Base-by-base conservation (phyloP, 2,797 vertebrate species). In the Lagodon rhomboides region DNA sequence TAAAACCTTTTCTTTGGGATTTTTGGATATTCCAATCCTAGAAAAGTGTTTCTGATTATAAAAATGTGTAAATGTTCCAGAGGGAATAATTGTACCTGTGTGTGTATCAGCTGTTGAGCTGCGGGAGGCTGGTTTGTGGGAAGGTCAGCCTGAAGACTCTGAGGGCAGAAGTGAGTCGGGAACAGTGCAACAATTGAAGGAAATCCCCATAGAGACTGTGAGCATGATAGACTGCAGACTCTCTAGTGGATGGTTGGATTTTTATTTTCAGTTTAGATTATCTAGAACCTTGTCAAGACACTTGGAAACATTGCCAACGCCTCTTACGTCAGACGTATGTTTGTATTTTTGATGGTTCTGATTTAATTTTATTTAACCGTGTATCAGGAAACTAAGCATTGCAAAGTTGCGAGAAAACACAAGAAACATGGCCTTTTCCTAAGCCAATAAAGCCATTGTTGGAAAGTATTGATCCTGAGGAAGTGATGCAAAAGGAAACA, bases 401-500 rank as follows among this genome's bases (percentile, higher is more conserved):
- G 4, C 15, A 64, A 51, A 43, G 12, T 50, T 66, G 17, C 20
- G 20, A 61, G 43, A 77, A 12, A 55, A 60, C 17, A 62, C 23
- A 34, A 10, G 2, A 46, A 72, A 64, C 43, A 17, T 30, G 12
- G 12, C 3, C 4, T 10, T 20, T 12, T 25, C n/a, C 10, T 34
- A 65, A 77, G 85, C 60, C 63, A 84, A 76, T 67, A 71, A 58
- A 72, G 34, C 89, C 87, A 95, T 96, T 95, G 94, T 95, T 95
- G 86, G 90, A 86, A 91, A 79, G 87, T 89, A 93, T 93, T 95
- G 93, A 94, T 94, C 74, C 63, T 23, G 73, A 96, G 98, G 97
- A 98, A 99, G 96, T 98, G 96, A 98, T 96, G 96, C 86, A 96
- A 96, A 94, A 97, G 98, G 97, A 98, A 98, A 95, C 94, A 85